phyloP scores from a whole-genome alignment of 2,888 invertebrate species.

The Abrostola triplasia region DNA sequence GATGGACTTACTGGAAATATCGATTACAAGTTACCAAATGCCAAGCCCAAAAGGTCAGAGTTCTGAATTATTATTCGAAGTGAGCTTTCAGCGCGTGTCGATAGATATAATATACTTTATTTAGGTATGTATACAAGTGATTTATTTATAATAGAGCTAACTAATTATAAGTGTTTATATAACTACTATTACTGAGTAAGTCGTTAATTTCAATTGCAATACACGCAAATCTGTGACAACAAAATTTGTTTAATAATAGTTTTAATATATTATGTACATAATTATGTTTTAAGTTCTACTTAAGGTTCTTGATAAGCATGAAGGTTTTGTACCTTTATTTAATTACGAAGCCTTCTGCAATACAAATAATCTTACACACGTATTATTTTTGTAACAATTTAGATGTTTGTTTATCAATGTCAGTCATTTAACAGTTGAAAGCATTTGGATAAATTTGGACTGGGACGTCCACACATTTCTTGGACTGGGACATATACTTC shows the following conservation, averaged over 20 bases:
- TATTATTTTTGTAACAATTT: too few relatives aligned
- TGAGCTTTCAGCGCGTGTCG: slow-evolving; percentile 18
- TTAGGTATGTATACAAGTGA: not conserved
- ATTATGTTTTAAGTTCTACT: too few relatives aligned
- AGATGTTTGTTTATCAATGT: too few relatives aligned
- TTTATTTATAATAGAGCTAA: not conserved
- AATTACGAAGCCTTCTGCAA: too few relatives aligned
- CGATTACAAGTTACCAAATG: slow-evolving; percentile 58
- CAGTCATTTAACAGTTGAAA: too few relatives aligned
- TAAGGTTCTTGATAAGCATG: too few relatives aligned
- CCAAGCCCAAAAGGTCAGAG: slow-evolving; percentile 64
- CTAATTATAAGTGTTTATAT: slow-evolving; percentile 2
- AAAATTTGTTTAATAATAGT: not conserved
- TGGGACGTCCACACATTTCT: too few relatives aligned
- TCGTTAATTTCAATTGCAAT: not conserved
- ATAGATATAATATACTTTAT: not conserved
- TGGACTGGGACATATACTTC: too few relatives aligned
- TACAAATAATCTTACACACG: too few relatives aligned
- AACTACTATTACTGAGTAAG: not conserved
- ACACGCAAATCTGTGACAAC: not conserved
- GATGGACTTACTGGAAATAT: slow-evolving; percentile 30
- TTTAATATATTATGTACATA: too few relatives aligned
- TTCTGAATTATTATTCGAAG: slow-evolving; percentile 32
- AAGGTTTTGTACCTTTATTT: too few relatives aligned
- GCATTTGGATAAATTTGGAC: too few relatives aligned